A percentile compares a stretch with the other conserved stretches of the same genome.
Evolutionary conservation across 1,140 invertebrate genomes (phyloP).

Genomic region (Atta texana): DNA sequence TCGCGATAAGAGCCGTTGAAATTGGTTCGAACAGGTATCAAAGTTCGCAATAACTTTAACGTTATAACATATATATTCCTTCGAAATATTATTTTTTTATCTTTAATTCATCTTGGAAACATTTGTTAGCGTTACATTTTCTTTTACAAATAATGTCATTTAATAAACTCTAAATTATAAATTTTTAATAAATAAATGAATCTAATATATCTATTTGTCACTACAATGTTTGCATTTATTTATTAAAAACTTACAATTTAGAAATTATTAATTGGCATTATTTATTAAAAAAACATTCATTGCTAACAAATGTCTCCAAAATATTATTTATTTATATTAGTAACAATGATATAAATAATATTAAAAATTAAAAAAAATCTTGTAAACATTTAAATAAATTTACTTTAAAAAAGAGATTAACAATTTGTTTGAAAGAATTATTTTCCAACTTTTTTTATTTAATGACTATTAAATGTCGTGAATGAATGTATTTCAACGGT

Average conservation of each 20-base stretch:
- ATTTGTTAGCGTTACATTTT: background rate
- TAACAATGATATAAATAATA: background rate
- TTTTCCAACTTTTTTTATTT: background rate
- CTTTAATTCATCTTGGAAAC: background rate
- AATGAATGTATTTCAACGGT: background rate
- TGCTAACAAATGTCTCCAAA: too few relatives aligned
- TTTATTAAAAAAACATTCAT: background rate
- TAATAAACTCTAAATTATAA: background rate
- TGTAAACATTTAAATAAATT: background rate
- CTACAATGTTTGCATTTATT: background rate
- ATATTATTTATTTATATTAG: background rate
- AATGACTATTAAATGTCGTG: constrained; percentile 5
- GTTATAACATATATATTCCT: constrained; percentile 14
- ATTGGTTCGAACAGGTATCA: constrained; percentile 51
- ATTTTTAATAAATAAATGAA: background rate
- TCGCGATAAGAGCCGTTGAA: constrained; percentile 42
- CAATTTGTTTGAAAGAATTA: background rate
- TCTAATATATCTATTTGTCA: background rate
- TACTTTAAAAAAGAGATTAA: background rate
- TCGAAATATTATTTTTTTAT: background rate
- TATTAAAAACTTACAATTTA: constrained; percentile 7
- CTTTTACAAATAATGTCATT: background rate
- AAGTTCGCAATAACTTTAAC: constrained; percentile 53
- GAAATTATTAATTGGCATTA: background rate
- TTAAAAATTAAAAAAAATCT: background rate